Percentiles rank a stretch among this genome's conserved stretches.
These are phyloP conservation scores for Ivindomyrus marchei DNA, from an alignment of 2,113 vertebrate genomes.

Conservation along the genomic window DNA sequence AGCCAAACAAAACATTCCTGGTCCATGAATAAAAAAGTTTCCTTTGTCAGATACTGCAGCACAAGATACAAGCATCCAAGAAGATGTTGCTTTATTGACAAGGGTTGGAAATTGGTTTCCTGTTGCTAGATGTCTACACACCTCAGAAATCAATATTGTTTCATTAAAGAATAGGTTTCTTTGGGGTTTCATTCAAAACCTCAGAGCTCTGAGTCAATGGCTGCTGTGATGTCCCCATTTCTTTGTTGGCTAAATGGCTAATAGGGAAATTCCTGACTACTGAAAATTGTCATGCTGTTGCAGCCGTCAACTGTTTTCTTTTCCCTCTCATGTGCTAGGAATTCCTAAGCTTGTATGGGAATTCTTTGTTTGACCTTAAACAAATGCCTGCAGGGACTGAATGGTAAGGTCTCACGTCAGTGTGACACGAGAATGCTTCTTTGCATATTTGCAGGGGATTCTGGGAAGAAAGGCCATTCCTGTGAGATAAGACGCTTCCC, in stretches of 20 bases:
- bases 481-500: not conserved
- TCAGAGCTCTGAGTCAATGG: not conserved
- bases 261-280: not conserved
- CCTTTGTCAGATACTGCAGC: not conserved
- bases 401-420: not conserved
- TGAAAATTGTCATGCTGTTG: not conserved
- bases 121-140: not conserved
- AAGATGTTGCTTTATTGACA: not conserved
- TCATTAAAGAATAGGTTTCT: not conserved
- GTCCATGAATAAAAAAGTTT: not conserved
- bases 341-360: not conserved
- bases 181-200: not conserved
- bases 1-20: not conserved
- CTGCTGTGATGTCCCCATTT: not conserved
- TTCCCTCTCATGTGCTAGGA: not conserved
- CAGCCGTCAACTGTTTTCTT: not conserved
- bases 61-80: not conserved
- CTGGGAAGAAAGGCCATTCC: conserved; percentile 3
- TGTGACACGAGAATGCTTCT: not conserved
- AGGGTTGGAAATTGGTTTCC: not conserved
- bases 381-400: not conserved
- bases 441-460: not conserved
- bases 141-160: not conserved
- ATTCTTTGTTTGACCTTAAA: not conserved
- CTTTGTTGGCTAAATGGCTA: not conserved